phyloP scores from a whole-genome alignment of 1,140 invertebrate genomes.

The Lucilia cuprina region DNA sequence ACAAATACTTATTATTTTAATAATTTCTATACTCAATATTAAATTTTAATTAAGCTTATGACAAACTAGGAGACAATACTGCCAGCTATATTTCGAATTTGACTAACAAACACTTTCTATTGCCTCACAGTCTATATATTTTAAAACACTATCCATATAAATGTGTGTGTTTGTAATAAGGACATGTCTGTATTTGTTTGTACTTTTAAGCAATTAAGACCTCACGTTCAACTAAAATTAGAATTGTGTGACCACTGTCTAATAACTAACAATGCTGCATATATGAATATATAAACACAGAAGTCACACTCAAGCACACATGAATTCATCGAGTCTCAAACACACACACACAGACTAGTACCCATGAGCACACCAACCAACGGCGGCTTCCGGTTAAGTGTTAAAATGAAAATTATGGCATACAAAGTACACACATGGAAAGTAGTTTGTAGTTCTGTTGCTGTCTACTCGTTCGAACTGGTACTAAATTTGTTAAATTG shows the following conservation, averaged over 20 bases:
- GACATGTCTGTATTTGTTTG: background rate
- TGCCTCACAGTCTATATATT: too few relatives aligned
- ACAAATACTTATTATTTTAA: too few relatives aligned
- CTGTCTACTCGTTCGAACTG: background rate
- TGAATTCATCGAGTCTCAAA: too few relatives aligned
- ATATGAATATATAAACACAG: background rate
- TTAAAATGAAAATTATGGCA: background rate
- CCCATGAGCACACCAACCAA: too few relatives aligned
- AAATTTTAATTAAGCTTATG: too few relatives aligned
- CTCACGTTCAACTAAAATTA: background rate
- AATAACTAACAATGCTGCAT: background rate
- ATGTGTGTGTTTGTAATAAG: background rate
- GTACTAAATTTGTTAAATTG: background rate
- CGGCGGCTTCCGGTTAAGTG: background rate
- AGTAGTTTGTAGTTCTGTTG: background rate
- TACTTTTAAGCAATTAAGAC: background rate
- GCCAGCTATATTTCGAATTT: too few relatives aligned
- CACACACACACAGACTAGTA: too few relatives aligned
- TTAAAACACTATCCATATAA: too few relatives aligned
- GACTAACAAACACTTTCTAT: too few relatives aligned
- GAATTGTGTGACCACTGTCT: background rate
- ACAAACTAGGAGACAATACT: too few relatives aligned
- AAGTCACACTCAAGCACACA: background rate
- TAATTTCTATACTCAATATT: too few relatives aligned
- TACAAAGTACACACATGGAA: background rate